phyloP scores from a whole-genome alignment of 2,113 vertebrate species.

The Mormoops blainvillei region DNA sequence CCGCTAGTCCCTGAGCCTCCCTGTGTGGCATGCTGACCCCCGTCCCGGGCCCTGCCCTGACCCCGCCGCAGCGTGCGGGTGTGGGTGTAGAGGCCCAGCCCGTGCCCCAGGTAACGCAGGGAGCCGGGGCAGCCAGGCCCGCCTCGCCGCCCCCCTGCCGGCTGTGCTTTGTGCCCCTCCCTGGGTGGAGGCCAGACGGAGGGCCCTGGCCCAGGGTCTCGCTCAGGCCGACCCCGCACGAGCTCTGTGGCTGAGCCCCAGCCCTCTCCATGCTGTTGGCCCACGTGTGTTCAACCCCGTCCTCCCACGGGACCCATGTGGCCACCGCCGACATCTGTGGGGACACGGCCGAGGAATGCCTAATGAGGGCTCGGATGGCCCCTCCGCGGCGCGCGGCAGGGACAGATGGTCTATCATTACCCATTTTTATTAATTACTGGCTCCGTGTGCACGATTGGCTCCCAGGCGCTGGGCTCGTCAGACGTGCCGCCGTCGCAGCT shows the following conservation, averaged over 20 bases:
- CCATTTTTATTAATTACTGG: slow-evolving; percentile 70
- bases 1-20: background rate
- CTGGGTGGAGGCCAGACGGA: background rate
- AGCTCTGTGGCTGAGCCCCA: background rate
- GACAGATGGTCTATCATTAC: slow-evolving; percentile 69
- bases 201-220: background rate
- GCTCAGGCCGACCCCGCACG: background rate
- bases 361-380: slow-evolving; percentile 55
- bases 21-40: rapidly evolving
- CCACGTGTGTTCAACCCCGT: slow-evolving; percentile 16
- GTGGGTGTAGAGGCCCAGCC: rapidly evolving
- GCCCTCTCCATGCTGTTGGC: background rate
- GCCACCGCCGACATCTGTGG: slow-evolving; percentile 38
- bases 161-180: background rate
- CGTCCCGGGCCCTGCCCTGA: background rate
- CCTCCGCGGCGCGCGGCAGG: background rate
- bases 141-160: rapidly evolving
- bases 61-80: rapidly evolving
- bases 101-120: background rate
- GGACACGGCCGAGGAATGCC: slow-evolving; percentile 39
- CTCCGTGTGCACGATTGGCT: slow-evolving; percentile 3
- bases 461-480: background rate
- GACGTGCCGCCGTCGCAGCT: background rate
- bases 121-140: rapidly evolving
- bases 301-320: background rate